These are phyloP conservation scores for Falco punctatus DNA, from an alignment of 2,113 vertebrate species.

Conservation along the genomic window DNA sequence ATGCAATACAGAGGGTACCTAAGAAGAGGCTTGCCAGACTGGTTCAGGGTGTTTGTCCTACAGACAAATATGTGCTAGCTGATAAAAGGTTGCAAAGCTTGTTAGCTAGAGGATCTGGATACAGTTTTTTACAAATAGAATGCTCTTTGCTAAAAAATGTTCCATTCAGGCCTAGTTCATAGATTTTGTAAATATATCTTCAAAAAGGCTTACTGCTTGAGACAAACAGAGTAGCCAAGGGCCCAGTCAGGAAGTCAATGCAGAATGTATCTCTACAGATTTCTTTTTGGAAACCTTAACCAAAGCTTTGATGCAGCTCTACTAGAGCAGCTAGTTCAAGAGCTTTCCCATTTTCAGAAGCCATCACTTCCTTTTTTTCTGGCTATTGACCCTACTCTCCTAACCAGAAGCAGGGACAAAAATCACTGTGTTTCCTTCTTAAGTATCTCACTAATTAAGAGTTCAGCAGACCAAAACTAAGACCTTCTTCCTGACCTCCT, in stretches of 20 bases:
- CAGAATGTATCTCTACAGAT: neutral
- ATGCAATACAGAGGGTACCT: neutral
- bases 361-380: neutral
- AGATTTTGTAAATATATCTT: neutral
- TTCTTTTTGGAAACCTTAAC: neutral
- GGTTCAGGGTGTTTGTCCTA: neutral
- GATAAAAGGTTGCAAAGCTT: neutral
- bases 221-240: neutral
- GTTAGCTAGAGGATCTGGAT: neutral
- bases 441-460: neutral
- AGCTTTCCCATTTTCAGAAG: neutral
- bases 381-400: neutral
- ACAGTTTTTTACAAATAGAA: neutral
- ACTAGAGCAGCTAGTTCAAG: neutral
- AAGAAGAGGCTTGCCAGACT: neutral
- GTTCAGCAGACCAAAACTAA: neutral
- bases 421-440: neutral
- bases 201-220: neutral
- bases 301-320: neutral
- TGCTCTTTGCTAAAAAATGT: neutral
- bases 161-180: neutral
- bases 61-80: neutral
- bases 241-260: fast-evolving
- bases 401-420: neutral
- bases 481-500: neutral